Conservation (phyloP, 2,797 vertebrate species). For the Parauchenoglanis punctatus region DNA sequence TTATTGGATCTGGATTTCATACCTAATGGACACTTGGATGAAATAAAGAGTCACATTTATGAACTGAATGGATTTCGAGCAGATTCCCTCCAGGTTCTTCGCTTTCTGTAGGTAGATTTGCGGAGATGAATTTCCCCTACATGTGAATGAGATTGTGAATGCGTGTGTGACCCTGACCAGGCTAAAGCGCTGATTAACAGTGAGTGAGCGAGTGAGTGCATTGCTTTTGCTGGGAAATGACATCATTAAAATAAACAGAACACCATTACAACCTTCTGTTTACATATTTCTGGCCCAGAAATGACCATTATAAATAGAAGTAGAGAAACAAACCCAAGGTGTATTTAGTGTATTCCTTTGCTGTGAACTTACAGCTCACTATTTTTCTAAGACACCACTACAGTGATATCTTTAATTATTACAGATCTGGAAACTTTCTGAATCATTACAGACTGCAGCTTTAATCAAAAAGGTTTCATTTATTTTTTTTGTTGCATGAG, state of each 20-base stretch:
- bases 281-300: background rate
- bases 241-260: background rate
- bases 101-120: background rate
- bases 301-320: background rate
- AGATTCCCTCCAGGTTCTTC: background rate
- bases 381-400: background rate
- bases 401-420: background rate
- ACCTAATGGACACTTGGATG: background rate
- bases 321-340: too few relatives aligned
- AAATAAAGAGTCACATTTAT: background rate
- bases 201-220: background rate
- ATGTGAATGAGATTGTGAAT: background rate
- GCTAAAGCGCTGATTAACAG: background rate
- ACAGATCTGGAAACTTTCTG: background rate
- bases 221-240: background rate
- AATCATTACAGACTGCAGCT: background rate
- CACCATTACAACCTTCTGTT: background rate
- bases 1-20: background rate
- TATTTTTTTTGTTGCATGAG: background rate
- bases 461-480: background rate
- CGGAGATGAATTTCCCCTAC: too few relatives aligned
- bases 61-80: background rate
- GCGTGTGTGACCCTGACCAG: background rate
- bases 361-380: background rate
- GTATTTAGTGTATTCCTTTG: too few relatives aligned